A percentile compares a stretch with the other conserved stretches of the same genome.
Evolutionary conservation across 1,140 invertebrate species (phyloP).

Genomic region (Trichomalopsis sarcophagae): DNA sequence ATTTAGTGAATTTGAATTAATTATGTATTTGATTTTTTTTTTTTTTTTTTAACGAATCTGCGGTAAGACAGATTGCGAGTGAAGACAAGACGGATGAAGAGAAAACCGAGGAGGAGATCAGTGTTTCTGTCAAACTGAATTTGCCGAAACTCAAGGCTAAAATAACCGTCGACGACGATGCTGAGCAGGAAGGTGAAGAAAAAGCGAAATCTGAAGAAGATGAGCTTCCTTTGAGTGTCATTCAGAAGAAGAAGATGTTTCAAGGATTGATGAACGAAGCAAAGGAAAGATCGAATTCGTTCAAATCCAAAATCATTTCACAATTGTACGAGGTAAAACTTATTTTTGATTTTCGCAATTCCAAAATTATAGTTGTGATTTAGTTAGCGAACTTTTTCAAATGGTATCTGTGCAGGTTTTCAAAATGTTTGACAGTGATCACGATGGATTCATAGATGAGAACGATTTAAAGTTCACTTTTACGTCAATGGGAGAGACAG

Average conservation of each 20-base stretch:
- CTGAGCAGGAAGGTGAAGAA: not conserved
- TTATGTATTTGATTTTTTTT: not conserved
- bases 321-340: slow-evolving; percentile 20
- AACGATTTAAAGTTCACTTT: slow-evolving; percentile 77
- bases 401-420: slow-evolving; percentile 73
- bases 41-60: not conserved
- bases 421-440: slow-evolving; percentile 77
- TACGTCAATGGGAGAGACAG: slow-evolving; percentile 74
- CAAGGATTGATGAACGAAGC: slow-evolving; percentile 7
- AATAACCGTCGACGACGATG: not conserved
- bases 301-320: slow-evolving; percentile 3
- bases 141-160: not conserved
- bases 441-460: slow-evolving; percentile 78
- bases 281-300: not conserved
- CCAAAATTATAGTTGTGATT: not conserved
- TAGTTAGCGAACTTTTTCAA: not conserved
- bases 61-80: not conserved
- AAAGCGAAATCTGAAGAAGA: not conserved
- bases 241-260: not conserved
- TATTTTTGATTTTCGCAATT: not conserved
- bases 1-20: not conserved
- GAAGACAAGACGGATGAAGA: not conserved
- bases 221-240: not conserved
- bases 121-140: not conserved
- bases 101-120: not conserved